Percentiles rank a stretch among this genome's conserved stretches.
Evolutionary conservation across 1,140 invertebrate species (phyloP).

Genomic region (Lanistes nyassanus): DNA sequence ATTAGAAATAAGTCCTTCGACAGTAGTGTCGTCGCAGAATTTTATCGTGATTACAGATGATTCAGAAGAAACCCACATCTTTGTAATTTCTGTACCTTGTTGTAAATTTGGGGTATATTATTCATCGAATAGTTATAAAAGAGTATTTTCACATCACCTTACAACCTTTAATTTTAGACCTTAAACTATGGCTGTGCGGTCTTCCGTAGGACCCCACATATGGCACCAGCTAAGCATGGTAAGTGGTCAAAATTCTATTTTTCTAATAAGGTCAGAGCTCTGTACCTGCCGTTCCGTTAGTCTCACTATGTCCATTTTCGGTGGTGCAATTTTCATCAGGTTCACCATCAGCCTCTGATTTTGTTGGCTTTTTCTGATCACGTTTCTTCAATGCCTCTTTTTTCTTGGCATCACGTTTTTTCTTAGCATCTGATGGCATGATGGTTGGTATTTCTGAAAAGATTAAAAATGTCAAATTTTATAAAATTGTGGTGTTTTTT

Average conservation of each 20-base stretch:
- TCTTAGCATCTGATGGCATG: slow-evolving; percentile 98
- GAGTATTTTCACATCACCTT: too few relatives aligned
- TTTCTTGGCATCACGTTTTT: slow-evolving; percentile 96
- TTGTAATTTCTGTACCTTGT: too few relatives aligned
- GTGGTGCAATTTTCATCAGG: slow-evolving; percentile 51
- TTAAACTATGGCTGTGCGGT: too few relatives aligned
- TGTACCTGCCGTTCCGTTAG: slow-evolving; percentile 29
- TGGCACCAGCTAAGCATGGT: not conserved
- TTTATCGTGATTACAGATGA: too few relatives aligned
- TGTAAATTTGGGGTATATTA: too few relatives aligned
- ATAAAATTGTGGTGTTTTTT: not conserved
- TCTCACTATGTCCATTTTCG: slow-evolving; percentile 53
- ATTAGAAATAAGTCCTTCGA: too few relatives aligned
- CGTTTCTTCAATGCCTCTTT: slow-evolving; percentile 89
- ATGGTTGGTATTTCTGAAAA: not conserved
- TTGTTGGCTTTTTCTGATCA: slow-evolving; percentile 69
- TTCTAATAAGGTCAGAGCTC: not conserved
- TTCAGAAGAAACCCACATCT: too few relatives aligned
- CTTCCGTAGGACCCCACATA: too few relatives aligned
- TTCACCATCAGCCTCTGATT: slow-evolving; percentile 45
- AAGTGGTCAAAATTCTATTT: not conserved
- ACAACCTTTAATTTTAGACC: too few relatives aligned
- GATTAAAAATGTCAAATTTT: not conserved
- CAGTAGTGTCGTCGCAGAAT: too few relatives aligned
- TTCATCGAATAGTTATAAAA: too few relatives aligned